These are phyloP conservation scores for Myoxocephalus aenaeus DNA, from an alignment of 2,797 vertebrate species.

Conservation along the genomic window DNA sequence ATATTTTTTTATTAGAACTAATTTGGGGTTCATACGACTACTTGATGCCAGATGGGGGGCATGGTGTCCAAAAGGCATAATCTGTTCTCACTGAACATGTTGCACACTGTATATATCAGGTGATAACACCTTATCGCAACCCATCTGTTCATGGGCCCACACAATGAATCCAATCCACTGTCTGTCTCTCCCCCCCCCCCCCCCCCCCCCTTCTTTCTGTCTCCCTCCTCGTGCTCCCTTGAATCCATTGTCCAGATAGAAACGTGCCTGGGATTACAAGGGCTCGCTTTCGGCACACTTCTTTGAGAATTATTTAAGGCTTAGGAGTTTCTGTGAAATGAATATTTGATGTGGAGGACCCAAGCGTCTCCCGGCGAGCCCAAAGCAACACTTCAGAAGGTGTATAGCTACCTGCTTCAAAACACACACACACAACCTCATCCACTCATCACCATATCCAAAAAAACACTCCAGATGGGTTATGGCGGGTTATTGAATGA, in stretches of 20 bases:
- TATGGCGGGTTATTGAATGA: conserved; percentile 41
- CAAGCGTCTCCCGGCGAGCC: conserved; percentile 77
- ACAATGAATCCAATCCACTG: conserved; percentile 57
- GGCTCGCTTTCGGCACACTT: conserved; percentile 77
- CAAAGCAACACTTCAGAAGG: conserved; percentile 85
- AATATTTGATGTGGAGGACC: conserved; percentile 89
- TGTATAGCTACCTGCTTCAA: conserved; percentile 55
- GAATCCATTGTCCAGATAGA: conserved; percentile 84
- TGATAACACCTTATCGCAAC: conserved; percentile 45
- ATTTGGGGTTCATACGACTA: too few species aligned
- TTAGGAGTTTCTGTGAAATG: conserved; percentile 85
- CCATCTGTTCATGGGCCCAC: conserved; percentile 57
- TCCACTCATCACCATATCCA: conserved; percentile 42
- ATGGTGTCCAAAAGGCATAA: not conserved
- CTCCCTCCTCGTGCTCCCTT: conserved; percentile 52
- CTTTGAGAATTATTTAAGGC: conserved; percentile 90
- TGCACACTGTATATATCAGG: conserved; percentile 23
- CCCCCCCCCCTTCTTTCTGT: conserved; percentile 3
- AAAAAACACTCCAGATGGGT: conserved; percentile 44
- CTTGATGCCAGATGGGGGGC: too few species aligned
- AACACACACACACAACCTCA: conserved; percentile 42
- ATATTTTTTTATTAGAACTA: too few species aligned
- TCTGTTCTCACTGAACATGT: conserved; percentile 26
- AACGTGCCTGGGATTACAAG: conserved; percentile 84
- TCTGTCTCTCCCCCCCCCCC: conserved; percentile 2